phyloP scores from a whole-genome alignment of 2,888 invertebrate genomes.

The Lysandra bellargus region DNA sequence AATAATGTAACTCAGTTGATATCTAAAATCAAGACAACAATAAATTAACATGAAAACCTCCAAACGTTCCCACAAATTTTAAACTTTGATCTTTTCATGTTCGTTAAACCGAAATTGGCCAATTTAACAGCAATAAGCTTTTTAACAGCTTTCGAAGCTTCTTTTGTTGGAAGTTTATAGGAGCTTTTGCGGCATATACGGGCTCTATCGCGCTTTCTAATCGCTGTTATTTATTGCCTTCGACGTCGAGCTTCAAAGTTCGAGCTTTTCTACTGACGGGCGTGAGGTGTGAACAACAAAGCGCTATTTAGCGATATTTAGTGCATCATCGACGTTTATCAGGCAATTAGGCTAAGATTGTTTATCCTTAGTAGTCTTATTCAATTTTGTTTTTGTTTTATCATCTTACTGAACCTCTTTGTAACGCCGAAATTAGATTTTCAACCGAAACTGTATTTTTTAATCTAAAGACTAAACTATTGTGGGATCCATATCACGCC shows the following conservation, averaged over 20 bases:
- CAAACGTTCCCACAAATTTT: background rate
- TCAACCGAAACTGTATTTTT: too few species aligned
- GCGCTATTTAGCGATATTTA: background rate
- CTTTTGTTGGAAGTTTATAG: slow-evolving; percentile 31
- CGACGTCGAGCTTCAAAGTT: slow-evolving; percentile 26
- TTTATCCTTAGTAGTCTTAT: background rate
- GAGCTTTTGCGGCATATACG: slow-evolving; percentile 28
- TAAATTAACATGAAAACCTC: slow-evolving; percentile 12
- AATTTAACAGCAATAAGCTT: slow-evolving; percentile 23
- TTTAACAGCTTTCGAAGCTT: slow-evolving; percentile 17
- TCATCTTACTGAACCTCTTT: background rate
- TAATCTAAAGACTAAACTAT: too few species aligned
- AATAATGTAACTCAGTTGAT: background rate
- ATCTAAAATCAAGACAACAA: background rate
- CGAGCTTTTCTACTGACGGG: slow-evolving; percentile 18
- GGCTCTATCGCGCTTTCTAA: slow-evolving; percentile 30
- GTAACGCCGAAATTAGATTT: too few species aligned
- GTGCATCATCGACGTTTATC: background rate
- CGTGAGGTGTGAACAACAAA: slow-evolving; percentile 24
- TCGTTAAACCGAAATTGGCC: slow-evolving; percentile 17
- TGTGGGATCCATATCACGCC: too few species aligned
- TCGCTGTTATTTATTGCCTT: slow-evolving; percentile 30
- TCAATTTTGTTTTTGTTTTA: too few species aligned
- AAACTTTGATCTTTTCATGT: slow-evolving; percentile 5
- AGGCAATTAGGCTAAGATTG: background rate